These are phyloP conservation scores for Odontophorus gujanensis DNA, from an alignment of 2,113 vertebrate genomes.

Conservation along the genomic window DNA sequence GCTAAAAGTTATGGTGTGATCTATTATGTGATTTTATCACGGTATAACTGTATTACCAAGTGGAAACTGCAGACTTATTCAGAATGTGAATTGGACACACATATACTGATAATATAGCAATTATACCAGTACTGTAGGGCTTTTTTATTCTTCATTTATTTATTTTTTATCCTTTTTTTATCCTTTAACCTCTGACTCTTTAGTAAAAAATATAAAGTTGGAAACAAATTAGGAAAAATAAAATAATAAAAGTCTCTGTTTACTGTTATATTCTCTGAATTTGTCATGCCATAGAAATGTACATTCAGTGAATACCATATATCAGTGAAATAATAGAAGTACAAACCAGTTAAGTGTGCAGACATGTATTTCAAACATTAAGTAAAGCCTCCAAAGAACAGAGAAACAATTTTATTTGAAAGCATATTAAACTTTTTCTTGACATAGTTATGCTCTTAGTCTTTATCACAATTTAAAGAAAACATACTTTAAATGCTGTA, in stretches of 20 bases:
- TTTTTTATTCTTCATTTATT: background rate
- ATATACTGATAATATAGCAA: conserved; percentile 51
- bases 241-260: background rate
- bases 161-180: background rate
- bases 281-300: background rate
- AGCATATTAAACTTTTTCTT: conserved; percentile 4
- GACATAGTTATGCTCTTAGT: conserved; percentile 19
- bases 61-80: conserved; percentile 66
- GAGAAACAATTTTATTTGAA: conserved; percentile 13
- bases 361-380: background rate
- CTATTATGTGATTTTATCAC: conserved; percentile 75
- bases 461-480: conserved; percentile 46
- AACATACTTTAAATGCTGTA: conserved; percentile 52
- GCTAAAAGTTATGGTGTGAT: conserved; percentile 74
- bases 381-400: conserved; percentile 1
- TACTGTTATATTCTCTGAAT: background rate
- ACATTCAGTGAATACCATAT: background rate
- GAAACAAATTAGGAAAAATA: background rate
- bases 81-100: conserved; percentile 68
- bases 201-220: background rate
- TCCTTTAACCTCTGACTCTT: background rate
- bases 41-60: conserved; percentile 64
- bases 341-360: background rate
- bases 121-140: background rate
- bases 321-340: conserved; percentile 12